Evolutionary conservation across 2,888 invertebrate genomes (phyloP), one percentile per base, ranked within the genome.

Genomic region (Sinotaia quadrata): DNA sequence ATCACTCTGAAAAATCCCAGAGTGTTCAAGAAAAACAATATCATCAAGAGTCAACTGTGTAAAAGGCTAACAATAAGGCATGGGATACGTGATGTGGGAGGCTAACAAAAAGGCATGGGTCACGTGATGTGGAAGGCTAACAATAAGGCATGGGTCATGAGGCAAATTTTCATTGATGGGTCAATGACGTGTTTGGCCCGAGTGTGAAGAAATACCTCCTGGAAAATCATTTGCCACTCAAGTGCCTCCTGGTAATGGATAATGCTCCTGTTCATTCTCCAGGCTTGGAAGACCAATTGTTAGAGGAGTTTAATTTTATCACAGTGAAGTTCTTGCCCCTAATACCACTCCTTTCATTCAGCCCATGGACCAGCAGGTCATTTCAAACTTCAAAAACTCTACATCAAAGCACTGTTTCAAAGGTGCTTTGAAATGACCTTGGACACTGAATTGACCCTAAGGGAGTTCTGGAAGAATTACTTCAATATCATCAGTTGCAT

Each of bases 331-430:
- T 67, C 54, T 21, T 67, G 49, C n/a, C n/a, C 67, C 70, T 18
- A 31, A 54, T 8, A 54, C 33, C 15, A 62, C 51, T 10, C 27
- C 67, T 18, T 37, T 62, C 2, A 36, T 67, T 27, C 70, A 67
- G 58, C 70, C 70, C 1, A 31, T 71, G 41, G 70, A 71, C 31
- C 67, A 67, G 29, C 62, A 62, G 8, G 47, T 71, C 15, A 58
- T 31, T 12, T 49, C 61, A 27, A 51, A 52, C n/a, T 71, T 71
- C 33, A 71, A 67, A n/a, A 49, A 24, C 36, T 18, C 51, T n/a
- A 33, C 67, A 62, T 51, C 24, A n/a, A 4, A 52, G 33, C 7
- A 12, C 15, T 5, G 15, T 41, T 27, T 24, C 61, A 18, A 10
- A 49, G 12, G 33, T 33, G 18, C 41, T 68, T 18, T n/a, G 54